phyloP scores from a whole-genome alignment of 53 echinoderm and acorn worm genomes.

The Holothuria leucospilota region DNA sequence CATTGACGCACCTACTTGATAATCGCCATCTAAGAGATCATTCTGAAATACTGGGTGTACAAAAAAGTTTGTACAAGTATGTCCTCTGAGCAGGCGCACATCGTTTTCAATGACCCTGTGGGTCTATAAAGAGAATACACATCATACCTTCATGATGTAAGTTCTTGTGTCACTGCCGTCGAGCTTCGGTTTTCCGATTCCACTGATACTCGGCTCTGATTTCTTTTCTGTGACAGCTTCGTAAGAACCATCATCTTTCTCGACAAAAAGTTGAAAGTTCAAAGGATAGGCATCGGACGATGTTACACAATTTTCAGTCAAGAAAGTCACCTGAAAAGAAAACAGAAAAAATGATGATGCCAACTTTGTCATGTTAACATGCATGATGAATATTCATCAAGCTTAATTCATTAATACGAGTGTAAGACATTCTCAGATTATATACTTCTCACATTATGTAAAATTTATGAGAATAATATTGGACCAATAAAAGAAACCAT shows the following conservation, averaged over 20 bases:
- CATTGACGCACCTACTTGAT: too few species aligned
- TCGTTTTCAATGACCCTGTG: too few species aligned
- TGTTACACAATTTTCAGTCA: conserved; percentile 80
- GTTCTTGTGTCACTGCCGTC: conserved; percentile 57
- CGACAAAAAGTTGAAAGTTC: conserved; percentile 72
- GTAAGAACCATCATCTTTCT: conserved; percentile 61
- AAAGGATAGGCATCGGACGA: conserved; percentile 73
- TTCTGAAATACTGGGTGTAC: too few species aligned
- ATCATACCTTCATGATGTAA: conserved; percentile 71
- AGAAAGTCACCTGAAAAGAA: conserved; percentile 60
- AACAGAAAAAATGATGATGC: neutral
- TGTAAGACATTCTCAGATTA: too few species aligned
- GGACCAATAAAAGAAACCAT: too few species aligned
- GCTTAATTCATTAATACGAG: neutral
- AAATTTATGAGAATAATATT: too few species aligned
- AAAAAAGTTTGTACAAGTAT: too few species aligned
- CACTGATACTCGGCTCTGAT: conserved; percentile 72
- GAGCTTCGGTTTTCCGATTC: conserved; percentile 75
- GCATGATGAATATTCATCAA: too few species aligned
- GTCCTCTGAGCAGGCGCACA: too few species aligned
- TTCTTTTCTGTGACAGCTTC: conserved; percentile 71
- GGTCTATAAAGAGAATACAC: neutral
- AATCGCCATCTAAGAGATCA: too few species aligned
- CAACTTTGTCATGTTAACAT: too few species aligned
- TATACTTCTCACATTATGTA: too few species aligned